Conservation (phyloP, 1,140 invertebrate genomes). For the Aculops lycopersici region DNA sequence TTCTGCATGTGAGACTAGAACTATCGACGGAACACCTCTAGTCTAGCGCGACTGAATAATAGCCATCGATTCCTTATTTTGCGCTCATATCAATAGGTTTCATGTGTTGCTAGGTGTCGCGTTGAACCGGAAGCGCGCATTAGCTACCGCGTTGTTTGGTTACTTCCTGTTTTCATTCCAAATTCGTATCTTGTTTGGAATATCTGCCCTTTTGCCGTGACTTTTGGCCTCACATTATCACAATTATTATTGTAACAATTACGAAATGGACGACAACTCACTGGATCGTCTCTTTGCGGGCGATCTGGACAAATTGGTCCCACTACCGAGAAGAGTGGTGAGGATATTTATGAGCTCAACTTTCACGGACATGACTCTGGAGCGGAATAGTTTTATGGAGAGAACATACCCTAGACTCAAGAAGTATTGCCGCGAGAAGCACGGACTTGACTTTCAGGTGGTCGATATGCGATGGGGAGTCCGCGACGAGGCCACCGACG, state of each 20-base stretch:
- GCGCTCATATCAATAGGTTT: no score
- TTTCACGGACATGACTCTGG: conserved; percentile 89
- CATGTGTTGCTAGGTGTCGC: no score
- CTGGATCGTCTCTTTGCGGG: conserved; percentile 68
- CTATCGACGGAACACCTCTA: no score
- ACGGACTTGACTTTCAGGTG: conserved; percentile 94
- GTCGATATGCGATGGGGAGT: conserved; percentile 93
- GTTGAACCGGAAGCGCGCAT: no score
- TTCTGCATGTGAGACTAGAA: no score
- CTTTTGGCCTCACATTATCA: neutral
- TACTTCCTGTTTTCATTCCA: no score
- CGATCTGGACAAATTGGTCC: conserved; percentile 49
- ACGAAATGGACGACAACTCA: conserved; percentile 49
- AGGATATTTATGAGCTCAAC: conserved; percentile 94
- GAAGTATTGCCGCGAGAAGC: conserved; percentile 80
- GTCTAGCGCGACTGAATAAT: no score
- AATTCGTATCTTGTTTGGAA: no score
- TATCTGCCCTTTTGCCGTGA: neutral
- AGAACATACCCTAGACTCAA: conserved; percentile 88
- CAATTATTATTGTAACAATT: no score
- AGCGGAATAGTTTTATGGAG: conserved; percentile 87
- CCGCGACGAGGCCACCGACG: conserved; percentile 71
- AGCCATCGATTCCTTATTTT: no score
- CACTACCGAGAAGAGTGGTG: conserved; percentile 86
- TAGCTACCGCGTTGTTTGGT: no score